Evolutionary conservation across 2,113 vertebrate genomes (phyloP), one percentile per base, ranked within the genome.

Genomic region (Pantherophis guttatus): DNA sequence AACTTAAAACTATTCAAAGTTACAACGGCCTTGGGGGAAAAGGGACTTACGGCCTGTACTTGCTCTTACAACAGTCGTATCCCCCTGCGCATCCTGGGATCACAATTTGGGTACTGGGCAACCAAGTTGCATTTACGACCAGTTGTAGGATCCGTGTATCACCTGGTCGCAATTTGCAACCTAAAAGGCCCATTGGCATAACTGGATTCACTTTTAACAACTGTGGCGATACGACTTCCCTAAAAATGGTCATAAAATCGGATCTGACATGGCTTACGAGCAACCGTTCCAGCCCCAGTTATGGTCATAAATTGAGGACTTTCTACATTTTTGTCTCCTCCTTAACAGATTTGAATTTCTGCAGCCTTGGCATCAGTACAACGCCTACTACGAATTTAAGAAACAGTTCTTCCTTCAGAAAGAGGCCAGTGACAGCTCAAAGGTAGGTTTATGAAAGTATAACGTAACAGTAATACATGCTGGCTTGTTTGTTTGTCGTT

Each of bases 341-440:
- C 17, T 93, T 6, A 88, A 94, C 94, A 99, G 99, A 95, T 99
- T 99, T 97, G 99, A 99, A 89, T 99, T 99, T 96, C 97, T 99
- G 75, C 99, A 99, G 96, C 98, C 99, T 0, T 99, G 99, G 99
- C 97, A 99, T 96, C 99, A 99, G 95, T 99, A 98, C 97, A 99
- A 99, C 94, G 97, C 98, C 62, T 99, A 99, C 96, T 99, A 99
- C 2, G 99, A 99, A 97, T 99, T 99, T 96, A 99, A 99, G 98
- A 99, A 99, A 97, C 98, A 99, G 94, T 99, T 99, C 98, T 99
- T 99, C 97, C 98, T 99, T 97, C 99, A 99, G 96, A 99, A 98
- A 95, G 99, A 99, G 97, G 98, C 98, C 2, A n/a, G 94, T 3
- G 95, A 96, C 33, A 93, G 93, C 26, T 24, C 95, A 44, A 97